Evolutionary conservation across 1,140 invertebrate genomes (phyloP).

Genomic region (Phymorhynchus buccinoides): DNA sequence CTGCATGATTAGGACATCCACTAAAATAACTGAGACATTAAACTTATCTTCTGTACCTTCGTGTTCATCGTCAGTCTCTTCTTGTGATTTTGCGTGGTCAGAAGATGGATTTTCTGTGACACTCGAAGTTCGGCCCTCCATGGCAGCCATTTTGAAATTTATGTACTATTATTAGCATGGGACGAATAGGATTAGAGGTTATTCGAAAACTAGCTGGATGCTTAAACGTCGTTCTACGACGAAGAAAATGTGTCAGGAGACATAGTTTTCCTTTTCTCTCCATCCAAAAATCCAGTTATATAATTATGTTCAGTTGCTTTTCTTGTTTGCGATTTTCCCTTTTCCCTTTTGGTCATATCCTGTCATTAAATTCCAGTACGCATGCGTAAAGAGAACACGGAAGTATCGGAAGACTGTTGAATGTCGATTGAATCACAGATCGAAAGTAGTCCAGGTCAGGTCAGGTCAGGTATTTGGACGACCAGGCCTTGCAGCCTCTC

Average conservation of each 20-base stretch:
- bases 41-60: constrained; percentile 1
- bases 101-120: constrained; percentile 8
- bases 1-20: not conserved
- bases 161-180: constrained; percentile 5
- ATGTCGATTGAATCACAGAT: no score
- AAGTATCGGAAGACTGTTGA: not conserved
- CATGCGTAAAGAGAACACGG: constrained; percentile 12
- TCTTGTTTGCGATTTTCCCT: not conserved
- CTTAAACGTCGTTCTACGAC: not conserved
- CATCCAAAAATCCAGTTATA: not conserved
- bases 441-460: no score
- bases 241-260: not conserved
- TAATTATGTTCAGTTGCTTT: not conserved
- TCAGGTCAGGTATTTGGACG: no score
- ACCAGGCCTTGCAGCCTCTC: no score
- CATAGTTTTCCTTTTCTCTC: not conserved
- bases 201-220: not conserved
- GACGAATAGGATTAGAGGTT: not conserved
- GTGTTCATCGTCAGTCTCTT: constrained; percentile 22
- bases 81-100: constrained; percentile 21
- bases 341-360: constrained; percentile 16
- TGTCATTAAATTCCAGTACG: not conserved
- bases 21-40: not conserved
- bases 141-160: constrained; percentile 37
- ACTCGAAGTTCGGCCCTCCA: constrained; percentile 29